phyloP scores from a whole-genome alignment of 1,140 invertebrate genomes.

The Agraylea sexmaculata region DNA sequence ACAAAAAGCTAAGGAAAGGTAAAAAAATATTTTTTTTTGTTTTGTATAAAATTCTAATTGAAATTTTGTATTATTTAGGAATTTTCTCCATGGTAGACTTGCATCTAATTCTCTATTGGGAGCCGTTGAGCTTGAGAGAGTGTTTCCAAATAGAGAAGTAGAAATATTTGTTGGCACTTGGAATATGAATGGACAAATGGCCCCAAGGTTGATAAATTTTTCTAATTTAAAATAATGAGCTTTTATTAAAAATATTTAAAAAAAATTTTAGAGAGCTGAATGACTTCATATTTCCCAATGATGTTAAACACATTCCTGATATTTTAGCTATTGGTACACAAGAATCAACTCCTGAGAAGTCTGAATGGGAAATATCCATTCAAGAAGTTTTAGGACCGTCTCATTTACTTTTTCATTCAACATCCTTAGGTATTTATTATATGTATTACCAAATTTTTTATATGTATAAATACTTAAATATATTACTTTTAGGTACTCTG shows the following conservation, averaged over 20 bases:
- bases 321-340: conserved; percentile 87
- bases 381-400: conserved; percentile 87
- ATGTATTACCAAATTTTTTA: conserved; percentile 3
- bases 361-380: conserved; percentile 82
- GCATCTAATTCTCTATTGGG: conserved; percentile 71
- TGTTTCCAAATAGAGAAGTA: conserved; percentile 73
- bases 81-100: conserved; percentile 66
- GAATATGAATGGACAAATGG: conserved; percentile 88
- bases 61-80: conserved; percentile 37
- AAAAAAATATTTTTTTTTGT: conserved; percentile 16
- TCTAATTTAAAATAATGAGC: conserved; percentile 7
- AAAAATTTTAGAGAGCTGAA: conserved; percentile 62
- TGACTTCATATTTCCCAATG: conserved; percentile 76
- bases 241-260: conserved; percentile 2
- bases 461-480: not conserved
- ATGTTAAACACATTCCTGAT: conserved; percentile 77
- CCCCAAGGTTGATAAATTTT: conserved; percentile 47
- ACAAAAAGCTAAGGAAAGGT: conserved; percentile 65
- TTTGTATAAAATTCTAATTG: not conserved
- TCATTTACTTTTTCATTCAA: conserved; percentile 75
- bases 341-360: conserved; percentile 73
- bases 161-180: conserved; percentile 86
- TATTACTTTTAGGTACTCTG: conserved; percentile 56
- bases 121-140: conserved; percentile 68
- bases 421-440: conserved; percentile 44